A percentile compares a stretch with the other conserved stretches of the same genome.
Evolutionary conservation across 2,113 vertebrate genomes (phyloP).

Genomic region (Callionymus lyra): DNA sequence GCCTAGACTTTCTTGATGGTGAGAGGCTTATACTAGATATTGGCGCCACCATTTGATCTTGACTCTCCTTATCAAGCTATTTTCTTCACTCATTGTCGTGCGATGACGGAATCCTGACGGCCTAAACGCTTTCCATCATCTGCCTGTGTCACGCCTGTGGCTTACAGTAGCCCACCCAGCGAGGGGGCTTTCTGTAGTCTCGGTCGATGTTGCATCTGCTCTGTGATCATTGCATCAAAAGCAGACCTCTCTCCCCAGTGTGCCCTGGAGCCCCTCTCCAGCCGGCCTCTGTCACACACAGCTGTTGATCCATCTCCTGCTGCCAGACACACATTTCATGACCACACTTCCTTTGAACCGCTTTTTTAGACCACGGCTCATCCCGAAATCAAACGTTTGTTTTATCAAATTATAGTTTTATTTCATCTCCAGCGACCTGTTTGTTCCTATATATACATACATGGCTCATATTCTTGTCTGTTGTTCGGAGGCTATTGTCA

Average conservation of each 20-base stretch:
- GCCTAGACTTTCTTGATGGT: no score
- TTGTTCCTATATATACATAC: background rate
- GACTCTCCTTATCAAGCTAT: no score
- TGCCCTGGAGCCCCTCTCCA: slow-evolving; percentile 9
- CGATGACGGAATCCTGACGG: no score
- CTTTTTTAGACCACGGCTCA: no score
- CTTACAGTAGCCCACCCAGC: slow-evolving; percentile 8
- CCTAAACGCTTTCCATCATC: background rate
- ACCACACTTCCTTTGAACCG: background rate
- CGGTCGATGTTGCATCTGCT: slow-evolving; percentile 38
- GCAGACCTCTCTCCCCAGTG: slow-evolving; percentile 16
- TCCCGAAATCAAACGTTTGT: no score
- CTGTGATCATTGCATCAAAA: slow-evolving; percentile 36
- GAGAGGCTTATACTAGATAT: no score
- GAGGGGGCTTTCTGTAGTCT: slow-evolving; percentile 14
- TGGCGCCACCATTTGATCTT: no score
- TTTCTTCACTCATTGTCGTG: no score
- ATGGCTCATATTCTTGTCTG: slow-evolving; percentile 1
- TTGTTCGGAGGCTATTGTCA: background rate
- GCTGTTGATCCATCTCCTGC: slow-evolving; percentile 33
- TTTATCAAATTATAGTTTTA: no score
- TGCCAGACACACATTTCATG: slow-evolving; percentile 20
- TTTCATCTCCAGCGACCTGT: no score
- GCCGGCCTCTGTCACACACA: slow-evolving; percentile 39
- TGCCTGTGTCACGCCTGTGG: background rate